Conservation (phyloP, 2,888 invertebrate genomes). For the Shargacucullia verbasci region DNA sequence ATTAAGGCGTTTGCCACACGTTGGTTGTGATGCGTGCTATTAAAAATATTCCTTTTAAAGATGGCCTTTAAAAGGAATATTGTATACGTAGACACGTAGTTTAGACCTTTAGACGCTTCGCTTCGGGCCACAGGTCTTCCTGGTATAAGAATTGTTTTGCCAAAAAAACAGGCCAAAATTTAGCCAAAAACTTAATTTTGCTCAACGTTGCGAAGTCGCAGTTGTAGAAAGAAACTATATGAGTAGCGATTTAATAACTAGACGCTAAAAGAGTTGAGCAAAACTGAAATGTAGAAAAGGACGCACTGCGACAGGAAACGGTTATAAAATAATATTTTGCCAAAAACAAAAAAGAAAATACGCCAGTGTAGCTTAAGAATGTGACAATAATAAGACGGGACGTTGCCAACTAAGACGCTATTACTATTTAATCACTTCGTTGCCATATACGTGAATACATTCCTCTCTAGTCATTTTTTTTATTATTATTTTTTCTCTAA, state of each 20-base stretch:
- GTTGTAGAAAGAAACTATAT: slow-evolving; percentile 12
- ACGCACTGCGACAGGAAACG: slow-evolving; percentile 39
- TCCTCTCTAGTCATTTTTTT: slow-evolving; percentile 86
- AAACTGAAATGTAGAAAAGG: slow-evolving; percentile 22
- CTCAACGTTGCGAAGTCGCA: slow-evolving; percentile 51
- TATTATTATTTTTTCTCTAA: slow-evolving; percentile 48
- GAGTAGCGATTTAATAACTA: slow-evolving; percentile 17
- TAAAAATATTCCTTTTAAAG: slow-evolving; percentile 60
- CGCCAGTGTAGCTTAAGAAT: slow-evolving; percentile 80
- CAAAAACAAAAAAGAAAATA: slow-evolving; percentile 55
- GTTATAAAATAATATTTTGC: slow-evolving; percentile 52
- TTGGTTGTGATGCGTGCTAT: slow-evolving; percentile 88
- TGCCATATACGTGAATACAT: slow-evolving; percentile 79
- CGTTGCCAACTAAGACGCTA: slow-evolving; percentile 81
- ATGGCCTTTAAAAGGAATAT: slow-evolving; percentile 73
- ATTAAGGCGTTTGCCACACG: slow-evolving; percentile 83
- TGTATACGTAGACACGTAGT: slow-evolving; percentile 82
- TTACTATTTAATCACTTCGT: slow-evolving; percentile 62
- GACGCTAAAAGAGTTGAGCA: slow-evolving; percentile 25
- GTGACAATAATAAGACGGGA: slow-evolving; percentile 84
- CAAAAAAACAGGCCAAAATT: slow-evolving; percentile 81
- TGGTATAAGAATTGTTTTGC: slow-evolving; percentile 74
- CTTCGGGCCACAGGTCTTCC: slow-evolving; percentile 85
- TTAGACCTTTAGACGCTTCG: slow-evolving; percentile 85
- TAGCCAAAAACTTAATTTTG: slow-evolving; percentile 57